phyloP scores from a whole-genome alignment of 2,113 vertebrate genomes.

The Zonotrichia leucophrys region DNA sequence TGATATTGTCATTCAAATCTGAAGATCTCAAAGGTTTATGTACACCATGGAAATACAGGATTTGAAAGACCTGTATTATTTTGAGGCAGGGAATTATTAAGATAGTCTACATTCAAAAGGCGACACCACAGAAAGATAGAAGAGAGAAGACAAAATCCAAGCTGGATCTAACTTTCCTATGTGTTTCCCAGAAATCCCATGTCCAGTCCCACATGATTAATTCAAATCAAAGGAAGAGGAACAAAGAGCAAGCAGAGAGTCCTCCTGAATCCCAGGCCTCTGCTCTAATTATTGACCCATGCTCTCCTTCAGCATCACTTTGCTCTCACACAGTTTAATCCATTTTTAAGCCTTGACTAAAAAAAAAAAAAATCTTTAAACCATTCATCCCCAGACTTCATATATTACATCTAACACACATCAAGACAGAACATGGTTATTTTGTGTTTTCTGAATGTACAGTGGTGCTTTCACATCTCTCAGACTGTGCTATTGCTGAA shows the following conservation, averaged over 20 bases:
- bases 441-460: not conserved
- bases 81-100: not conserved
- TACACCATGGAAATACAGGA: not conserved
- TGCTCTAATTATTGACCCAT: not conserved
- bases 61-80: not conserved
- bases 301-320: not conserved
- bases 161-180: not conserved
- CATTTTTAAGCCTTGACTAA: not conserved
- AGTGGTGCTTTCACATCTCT: not conserved
- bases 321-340: not conserved
- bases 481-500: not conserved
- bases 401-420: not conserved
- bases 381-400: fast-evolving
- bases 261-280: not conserved
- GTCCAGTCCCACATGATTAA: not conserved
- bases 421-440: not conserved
- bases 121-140: not conserved
- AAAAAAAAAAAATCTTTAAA: not conserved
- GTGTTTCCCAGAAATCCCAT: not conserved
- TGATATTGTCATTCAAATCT: not conserved
- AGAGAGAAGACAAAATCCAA: not conserved
- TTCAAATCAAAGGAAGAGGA: not conserved
- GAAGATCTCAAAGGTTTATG: not conserved
- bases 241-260: not conserved
- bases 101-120: not conserved